Percentiles rank a stretch among this genome's conserved stretches.
Evolutionary conservation across 2,797 vertebrate species (phyloP).

Genomic region (Labeo calbasu): DNA sequence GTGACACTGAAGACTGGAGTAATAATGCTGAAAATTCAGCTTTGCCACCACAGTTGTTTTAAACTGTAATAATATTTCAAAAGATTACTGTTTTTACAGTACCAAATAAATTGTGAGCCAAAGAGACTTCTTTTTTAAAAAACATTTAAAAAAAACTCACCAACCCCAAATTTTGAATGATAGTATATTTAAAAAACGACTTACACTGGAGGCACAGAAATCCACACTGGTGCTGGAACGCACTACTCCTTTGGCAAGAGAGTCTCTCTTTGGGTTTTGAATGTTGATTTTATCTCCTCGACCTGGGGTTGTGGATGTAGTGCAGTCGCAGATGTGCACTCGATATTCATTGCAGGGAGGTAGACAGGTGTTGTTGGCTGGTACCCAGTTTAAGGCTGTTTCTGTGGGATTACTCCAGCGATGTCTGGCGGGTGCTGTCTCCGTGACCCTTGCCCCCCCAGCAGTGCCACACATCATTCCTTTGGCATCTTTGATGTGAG

Average conservation of each 20-base stretch:
- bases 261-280: constrained; percentile 65
- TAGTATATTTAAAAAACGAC: constrained; percentile 54
- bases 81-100: not conserved
- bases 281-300: constrained; percentile 58
- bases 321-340: constrained; percentile 76
- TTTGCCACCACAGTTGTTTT: not conserved
- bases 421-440: constrained; percentile 70
- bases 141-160: not conserved
- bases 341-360: constrained; percentile 80
- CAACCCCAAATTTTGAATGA: not conserved
- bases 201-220: constrained; percentile 83
- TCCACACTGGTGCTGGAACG: constrained; percentile 83
- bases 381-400: constrained; percentile 73
- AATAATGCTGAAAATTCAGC: not conserved
- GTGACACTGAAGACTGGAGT: not conserved
- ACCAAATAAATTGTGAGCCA: not conserved
- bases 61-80: not conserved
- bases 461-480: constrained; percentile 62
- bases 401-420: constrained; percentile 78
- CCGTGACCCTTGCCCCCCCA: constrained; percentile 69
- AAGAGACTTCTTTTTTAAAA: not conserved
- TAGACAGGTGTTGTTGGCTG: constrained; percentile 75
- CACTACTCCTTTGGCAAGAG: constrained; percentile 64
- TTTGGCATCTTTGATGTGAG: constrained; percentile 58
- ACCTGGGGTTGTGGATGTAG: constrained; percentile 61